phyloP scores from a whole-genome alignment of 2,888 invertebrate species.

The Hoplodrina blanda region DNA sequence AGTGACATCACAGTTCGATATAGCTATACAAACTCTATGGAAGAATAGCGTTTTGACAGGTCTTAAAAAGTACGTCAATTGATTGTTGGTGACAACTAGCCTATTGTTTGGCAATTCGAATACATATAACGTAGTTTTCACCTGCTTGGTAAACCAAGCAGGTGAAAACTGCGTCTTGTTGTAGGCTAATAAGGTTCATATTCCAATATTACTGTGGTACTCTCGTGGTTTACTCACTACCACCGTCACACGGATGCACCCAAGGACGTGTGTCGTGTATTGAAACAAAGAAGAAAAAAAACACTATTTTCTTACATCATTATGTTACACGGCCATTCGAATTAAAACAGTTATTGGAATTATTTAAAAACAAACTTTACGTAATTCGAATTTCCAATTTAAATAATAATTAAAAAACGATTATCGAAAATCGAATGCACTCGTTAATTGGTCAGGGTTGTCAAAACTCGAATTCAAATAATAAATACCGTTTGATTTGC shows the following conservation, averaged over 20 bases:
- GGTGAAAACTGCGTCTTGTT: too few species aligned
- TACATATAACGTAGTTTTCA: neutral
- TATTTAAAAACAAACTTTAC: constrained; percentile 13
- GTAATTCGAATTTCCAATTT: constrained; percentile 35
- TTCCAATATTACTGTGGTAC: constrained; percentile 4
- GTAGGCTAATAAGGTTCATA: neutral
- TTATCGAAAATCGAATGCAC: constrained; percentile 32
- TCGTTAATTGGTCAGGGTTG: constrained; percentile 43
- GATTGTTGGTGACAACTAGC: too few species aligned
- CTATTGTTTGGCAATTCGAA: neutral
- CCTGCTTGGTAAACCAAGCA: too few species aligned
- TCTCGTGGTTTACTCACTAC: constrained; percentile 18
- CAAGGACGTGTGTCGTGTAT: constrained; percentile 50
- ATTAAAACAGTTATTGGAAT: constrained; percentile 18
- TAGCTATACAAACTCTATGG: too few species aligned
- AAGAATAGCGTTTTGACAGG: too few species aligned
- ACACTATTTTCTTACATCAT: constrained; percentile 42
- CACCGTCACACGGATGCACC: constrained; percentile 43
- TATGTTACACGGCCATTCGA: constrained; percentile 4
- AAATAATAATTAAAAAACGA: constrained; percentile 31
- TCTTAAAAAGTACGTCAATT: too few species aligned
- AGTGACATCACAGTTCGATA: too few species aligned
- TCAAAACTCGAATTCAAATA: constrained; percentile 6
- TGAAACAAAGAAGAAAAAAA: constrained; percentile 48
- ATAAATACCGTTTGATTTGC: neutral